A percentile compares a stretch with the other conserved stretches of the same genome.
Evolutionary conservation across 1,140 invertebrate genomes (phyloP).

Genomic region (Meloidogyne chitwoodi): DNA sequence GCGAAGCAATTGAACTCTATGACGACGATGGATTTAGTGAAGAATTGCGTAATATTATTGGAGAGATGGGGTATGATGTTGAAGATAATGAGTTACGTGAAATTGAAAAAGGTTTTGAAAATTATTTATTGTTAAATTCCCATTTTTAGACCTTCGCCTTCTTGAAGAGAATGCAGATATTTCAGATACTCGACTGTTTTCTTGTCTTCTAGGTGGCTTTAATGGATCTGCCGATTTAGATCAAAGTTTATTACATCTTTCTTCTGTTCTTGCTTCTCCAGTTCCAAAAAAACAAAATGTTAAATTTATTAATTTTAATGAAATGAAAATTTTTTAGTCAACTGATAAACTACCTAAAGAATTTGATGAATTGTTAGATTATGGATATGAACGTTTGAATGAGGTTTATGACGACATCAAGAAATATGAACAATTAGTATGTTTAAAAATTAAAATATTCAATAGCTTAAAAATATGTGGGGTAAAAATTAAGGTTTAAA

Average conservation of each 20-base stretch:
- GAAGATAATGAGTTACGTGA: conserved; percentile 13
- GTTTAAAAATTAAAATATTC: neutral
- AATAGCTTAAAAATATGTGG: too few species aligned
- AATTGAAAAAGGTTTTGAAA: conserved; percentile 1
- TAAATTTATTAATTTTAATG: neutral
- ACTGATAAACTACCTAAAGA: neutral
- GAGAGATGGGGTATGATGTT: conserved; percentile 15
- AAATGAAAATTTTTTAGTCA: neutral
- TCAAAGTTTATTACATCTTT: conserved; percentile 7
- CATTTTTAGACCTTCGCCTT: conserved; percentile 4
- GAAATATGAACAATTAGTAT: conserved; percentile 3
- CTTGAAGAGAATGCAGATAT: conserved; percentile 16
- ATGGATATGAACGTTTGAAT: conserved; percentile 11
- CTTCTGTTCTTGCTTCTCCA: neutral
- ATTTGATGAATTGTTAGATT: conserved; percentile 11
- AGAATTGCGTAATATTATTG: conserved; percentile 4
- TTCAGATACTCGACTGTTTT: conserved; percentile 3
- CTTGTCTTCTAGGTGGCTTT: conserved; percentile 1
- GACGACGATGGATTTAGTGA: conserved; percentile 10
- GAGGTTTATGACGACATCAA: conserved; percentile 12
- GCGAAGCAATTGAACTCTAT: neutral
- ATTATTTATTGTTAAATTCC: neutral
- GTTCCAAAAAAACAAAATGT: neutral
- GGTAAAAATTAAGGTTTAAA: too few species aligned
- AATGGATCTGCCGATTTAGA: conserved; percentile 3